Percentiles rank a stretch among this genome's conserved stretches.
Conservation (phyloP, 2,888 invertebrate genomes). For the Volucella inflata region DNA sequence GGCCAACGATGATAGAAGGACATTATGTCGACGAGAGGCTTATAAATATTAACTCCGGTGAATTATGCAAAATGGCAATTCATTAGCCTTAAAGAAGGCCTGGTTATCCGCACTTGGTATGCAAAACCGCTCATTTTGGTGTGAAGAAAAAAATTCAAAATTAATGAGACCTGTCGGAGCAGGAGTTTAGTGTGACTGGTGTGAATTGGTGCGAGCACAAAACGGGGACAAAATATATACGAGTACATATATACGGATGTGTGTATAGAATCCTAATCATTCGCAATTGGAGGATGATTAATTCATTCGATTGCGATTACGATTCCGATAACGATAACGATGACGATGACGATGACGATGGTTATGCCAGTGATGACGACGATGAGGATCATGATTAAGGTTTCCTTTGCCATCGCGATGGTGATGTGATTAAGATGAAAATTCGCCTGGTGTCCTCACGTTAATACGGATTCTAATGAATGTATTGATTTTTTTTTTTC, state of each 20-base stretch:
- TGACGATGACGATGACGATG: too few species aligned
- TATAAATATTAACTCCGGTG: constrained; percentile 47
- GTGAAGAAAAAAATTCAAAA: constrained; percentile 13
- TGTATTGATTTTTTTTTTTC: constrained; percentile 5
- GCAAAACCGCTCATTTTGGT: constrained; percentile 11
- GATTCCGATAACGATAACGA: too few species aligned
- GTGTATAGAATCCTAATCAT: too few species aligned
- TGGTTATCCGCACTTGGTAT: neutral
- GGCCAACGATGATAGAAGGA: neutral
- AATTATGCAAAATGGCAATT: constrained; percentile 55
- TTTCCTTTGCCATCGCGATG: neutral
- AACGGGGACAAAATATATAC: neutral
- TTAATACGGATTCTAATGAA: neutral
- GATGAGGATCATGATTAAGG: neutral
- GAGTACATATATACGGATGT: too few species aligned
- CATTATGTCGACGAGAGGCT: constrained; percentile 27
- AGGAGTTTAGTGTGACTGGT: neutral
- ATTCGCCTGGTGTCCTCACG: neutral
- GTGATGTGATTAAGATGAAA: neutral
- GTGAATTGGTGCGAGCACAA: neutral
- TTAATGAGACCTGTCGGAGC: constrained; percentile 30
- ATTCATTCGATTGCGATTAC: constrained; percentile 10
- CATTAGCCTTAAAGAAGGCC: constrained; percentile 24
- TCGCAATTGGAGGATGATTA: constrained; percentile 11
- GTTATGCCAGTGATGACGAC: too few species aligned